Percentiles rank a stretch among this genome's conserved stretches.
These are phyloP conservation scores for Guaruba guarouba DNA, from an alignment of 2,113 vertebrate genomes.

Conservation along the genomic window DNA sequence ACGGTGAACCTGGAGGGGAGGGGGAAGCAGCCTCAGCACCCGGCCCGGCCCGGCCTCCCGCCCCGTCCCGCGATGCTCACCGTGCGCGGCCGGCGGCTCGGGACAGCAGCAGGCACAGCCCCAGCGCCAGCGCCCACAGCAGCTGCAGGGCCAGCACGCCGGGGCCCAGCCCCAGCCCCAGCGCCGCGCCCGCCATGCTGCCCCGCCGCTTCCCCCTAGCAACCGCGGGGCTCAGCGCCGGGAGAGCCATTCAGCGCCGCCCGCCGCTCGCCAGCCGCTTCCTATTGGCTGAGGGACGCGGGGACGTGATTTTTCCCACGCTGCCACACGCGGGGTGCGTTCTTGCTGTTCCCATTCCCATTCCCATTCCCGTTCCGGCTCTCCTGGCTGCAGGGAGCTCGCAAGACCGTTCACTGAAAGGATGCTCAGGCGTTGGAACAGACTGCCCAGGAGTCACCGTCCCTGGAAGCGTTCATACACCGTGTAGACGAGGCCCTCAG, in stretches of 20 bases:
- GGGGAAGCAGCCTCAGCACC: not conserved
- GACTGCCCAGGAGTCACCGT: not conserved
- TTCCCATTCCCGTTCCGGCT: accelerated
- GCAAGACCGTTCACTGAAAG: not conserved
- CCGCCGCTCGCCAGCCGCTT: accelerated
- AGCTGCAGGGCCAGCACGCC: slow-evolving; percentile 80
- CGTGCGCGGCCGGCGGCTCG: not conserved
- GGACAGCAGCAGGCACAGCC: slow-evolving; percentile 50
- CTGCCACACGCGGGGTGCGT: not conserved
- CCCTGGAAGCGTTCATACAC: not conserved
- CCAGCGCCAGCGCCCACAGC: slow-evolving; percentile 80
- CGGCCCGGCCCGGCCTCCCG: accelerated
- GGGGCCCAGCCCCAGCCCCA: slow-evolving; percentile 80
- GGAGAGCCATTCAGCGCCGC: not conserved
- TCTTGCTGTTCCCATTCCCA: accelerated
- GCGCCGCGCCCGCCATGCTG: slow-evolving; percentile 70
- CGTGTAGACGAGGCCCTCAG: not conserved
- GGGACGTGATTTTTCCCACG: not conserved
- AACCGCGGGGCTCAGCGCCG: not conserved
- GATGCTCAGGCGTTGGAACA: not conserved
- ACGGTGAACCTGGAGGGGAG: not conserved
- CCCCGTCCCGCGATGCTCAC: not conserved
- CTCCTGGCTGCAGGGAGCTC: accelerated
- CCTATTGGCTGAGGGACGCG: accelerated
- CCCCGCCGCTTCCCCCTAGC: not conserved